Evolutionary conservation across 1,140 invertebrate genomes (phyloP), one percentile per base, ranked within the genome.

Genomic region (Caenorhabditis inopinata): DNA sequence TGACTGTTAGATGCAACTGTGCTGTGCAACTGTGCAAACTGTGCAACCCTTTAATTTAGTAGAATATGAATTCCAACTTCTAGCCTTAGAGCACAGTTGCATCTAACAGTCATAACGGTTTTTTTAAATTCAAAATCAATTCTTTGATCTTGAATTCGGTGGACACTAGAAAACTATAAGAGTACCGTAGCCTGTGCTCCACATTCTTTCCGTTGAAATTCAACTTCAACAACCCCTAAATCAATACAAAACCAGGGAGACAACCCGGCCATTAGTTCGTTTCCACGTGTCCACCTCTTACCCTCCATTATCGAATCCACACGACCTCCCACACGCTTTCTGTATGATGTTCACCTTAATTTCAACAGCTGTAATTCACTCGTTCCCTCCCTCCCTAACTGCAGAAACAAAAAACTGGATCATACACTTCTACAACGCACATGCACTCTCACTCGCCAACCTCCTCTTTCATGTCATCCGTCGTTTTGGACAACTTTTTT

Each of bases 291-390:
- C 27, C 58, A 68, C 21, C 48, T 23, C 12, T 21, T 23, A 51
- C 48, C 48, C 48, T 51, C 48, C 48, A 51, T 51, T 51, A 51
- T 51, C 48, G 38, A 42, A 42, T 42, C 29, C 27, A 12, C 27
- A 3, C 32, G 6, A 11, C 32, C 58, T 1, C 29, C 32, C 32
- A 9, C 25, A n/a, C n/a, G 6, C 38, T 42, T 5, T 42, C 38
- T 42, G 51, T 23, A 68, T 68, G 58, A 68, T 68, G 58, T 68
- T 68, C 58, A 68, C 58, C 58, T 68, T 68, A 68, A 42, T 68
- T 68, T 68, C 58, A 29, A 68, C 58, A 68, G 58, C 58, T 68
- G 58, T 68, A 68, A 68, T 68, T 38, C 32, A 68, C 29, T 27
- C 32, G 6, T 42, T 16, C 51, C 5, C 5, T 21, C 51, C 29